Base-by-base conservation (phyloP, 2,113 vertebrate genomes). In the Phasianus colchicus region DNA sequence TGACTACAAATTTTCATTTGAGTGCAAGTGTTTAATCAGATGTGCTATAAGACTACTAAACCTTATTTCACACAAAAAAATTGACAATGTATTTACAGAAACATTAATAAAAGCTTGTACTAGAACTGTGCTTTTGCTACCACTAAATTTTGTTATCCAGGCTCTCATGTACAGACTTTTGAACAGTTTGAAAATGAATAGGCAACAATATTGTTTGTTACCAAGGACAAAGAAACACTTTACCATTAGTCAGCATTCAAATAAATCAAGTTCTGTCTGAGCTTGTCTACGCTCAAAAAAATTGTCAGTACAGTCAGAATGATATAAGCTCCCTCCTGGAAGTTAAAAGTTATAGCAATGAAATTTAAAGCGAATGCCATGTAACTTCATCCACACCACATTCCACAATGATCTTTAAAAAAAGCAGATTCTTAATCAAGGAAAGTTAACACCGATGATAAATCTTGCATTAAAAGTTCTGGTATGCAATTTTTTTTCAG, bases 221-320 rank as follows among this genome's bases (percentile, higher is more conserved):
- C 48, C 72, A 94, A 38, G 2, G 45, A 83, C 54, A 78, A 89
- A 82, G 55, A 93, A 85, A 88, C n/a, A 80, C 14, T 92, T 83
- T 90, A 75, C 61, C 60, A 92, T 78, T 85, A 95, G 88, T 88
- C 90, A 92, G 69, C 34, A 47, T 79, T 91, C 90, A 95, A 83
- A 93, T 77, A 92, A 94, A 95, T 96, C 81, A 94, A 63, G 72
- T 43, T 64, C 57, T 75, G 57, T 61, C 83, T 58, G n/a, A 67
- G 74, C 63, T 85, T 93, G 66, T 72, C 74, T 70, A 20, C 4
- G 34, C 54, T 79, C 54, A 85, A 87, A 93, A 92, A 96, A 90
- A 45, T 63, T 65, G 63, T 77, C 86, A 83, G 32, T 43, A 57
- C 4, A 81, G 65, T 71, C 72, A 86, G 58, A 90, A 76, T 74